Base-by-base conservation (phyloP, 2,797 vertebrate species). In the Pseudomugil tenellus region DNA sequence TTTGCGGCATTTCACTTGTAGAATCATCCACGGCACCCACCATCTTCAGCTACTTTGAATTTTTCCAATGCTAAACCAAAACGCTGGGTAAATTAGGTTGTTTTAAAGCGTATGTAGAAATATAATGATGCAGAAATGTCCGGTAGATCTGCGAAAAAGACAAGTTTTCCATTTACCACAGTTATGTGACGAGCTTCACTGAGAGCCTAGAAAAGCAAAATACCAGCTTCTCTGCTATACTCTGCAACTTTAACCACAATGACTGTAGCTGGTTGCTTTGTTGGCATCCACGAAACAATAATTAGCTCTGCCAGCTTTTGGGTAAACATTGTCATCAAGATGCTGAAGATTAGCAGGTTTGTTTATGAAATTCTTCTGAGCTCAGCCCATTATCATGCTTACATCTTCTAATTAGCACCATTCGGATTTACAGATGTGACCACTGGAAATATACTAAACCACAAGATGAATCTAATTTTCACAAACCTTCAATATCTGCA, bases 1-100 rank as follows among this genome's bases (percentile, higher is more conserved):
- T 74, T 48, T 72, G 61, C 49, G 61, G 66, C 19, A 26, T 74
- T 63, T 61, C 4, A 57, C 85, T 63, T 83, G 86, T 75, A 71
- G 52, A 57, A 34, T 82, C 80, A 77, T 62, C 79, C 9, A 65
- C 21, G 54, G 13, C 3, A 2, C 21, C 32, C 34, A 28, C 26
- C 58, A 56, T 10, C 11, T 48, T 6, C 6, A 28, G 23, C 6
- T 58, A 1, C 34, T 55, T 63, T 9, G 7, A 37, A 2, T 26
- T 68, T 59, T 48, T 34, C 14, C 41, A 29, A 77, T 46, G 31
- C 58, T 67, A 39, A 65, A 60, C 48, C n/a, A 8, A 23, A 28
- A 41, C 25, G 21, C 13, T 6, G 43, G 9, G 53, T 8, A 53
- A 14, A 31, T 19, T 2, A 31, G 46, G 29, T 25, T 26, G 10